Evolutionary conservation across 2,797 vertebrate genomes (phyloP).

Genomic region (Rhinella marina): DNA sequence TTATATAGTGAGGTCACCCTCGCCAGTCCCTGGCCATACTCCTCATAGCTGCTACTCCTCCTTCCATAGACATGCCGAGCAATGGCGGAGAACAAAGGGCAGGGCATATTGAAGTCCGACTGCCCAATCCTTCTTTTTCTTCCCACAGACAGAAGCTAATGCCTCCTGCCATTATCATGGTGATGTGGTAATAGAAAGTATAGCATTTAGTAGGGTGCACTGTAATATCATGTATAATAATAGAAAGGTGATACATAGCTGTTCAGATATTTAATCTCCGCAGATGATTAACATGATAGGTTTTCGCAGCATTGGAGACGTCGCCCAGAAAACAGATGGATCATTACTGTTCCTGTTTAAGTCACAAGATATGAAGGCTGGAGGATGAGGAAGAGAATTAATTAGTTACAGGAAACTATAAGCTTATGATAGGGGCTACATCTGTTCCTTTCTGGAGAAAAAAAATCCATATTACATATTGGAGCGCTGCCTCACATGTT

Average conservation of each 20-base stretch:
- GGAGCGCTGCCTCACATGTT: background rate
- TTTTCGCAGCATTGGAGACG: background rate
- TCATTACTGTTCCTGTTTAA: background rate
- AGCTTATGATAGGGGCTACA: background rate
- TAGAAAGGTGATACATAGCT: background rate
- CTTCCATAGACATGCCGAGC: too few species aligned
- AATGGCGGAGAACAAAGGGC: too few species aligned
- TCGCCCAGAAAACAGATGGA: background rate
- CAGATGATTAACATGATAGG: background rate
- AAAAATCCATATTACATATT: too few species aligned
- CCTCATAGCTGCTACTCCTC: too few species aligned
- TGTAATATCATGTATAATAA: background rate
- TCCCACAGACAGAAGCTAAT: too few species aligned
- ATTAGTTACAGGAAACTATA: conserved; percentile 15
- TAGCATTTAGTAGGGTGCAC: too few species aligned
- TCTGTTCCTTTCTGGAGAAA: background rate
- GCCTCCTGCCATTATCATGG: too few species aligned
- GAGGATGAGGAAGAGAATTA: background rate
- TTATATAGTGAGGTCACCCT: background rate
- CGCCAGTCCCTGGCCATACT: too few species aligned
- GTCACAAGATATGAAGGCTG: background rate
- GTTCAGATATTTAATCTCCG: background rate
- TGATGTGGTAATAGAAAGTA: too few species aligned
- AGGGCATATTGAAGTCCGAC: too few species aligned
- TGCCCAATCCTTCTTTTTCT: too few species aligned